Conservation (phyloP, 2,113 vertebrate species). For the Bos indicus region DNA sequence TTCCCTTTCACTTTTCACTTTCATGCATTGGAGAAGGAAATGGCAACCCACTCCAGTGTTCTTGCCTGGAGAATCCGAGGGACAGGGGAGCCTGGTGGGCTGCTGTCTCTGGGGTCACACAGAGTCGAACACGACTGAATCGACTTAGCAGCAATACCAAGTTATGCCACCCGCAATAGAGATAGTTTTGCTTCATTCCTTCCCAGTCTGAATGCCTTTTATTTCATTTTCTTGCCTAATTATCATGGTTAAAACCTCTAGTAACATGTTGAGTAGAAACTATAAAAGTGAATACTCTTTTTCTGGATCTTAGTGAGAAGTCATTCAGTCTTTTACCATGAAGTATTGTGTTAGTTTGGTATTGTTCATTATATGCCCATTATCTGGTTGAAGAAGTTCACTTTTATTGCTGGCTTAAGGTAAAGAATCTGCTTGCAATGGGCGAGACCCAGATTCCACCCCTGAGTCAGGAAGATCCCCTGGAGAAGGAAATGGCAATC, state of each 20-base stretch:
- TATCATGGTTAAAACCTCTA: neutral
- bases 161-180: neutral
- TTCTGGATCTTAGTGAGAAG: neutral
- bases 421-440: neutral
- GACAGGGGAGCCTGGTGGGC: too few species aligned
- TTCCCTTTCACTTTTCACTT: too few species aligned
- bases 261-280: neutral
- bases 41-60: too few species aligned
- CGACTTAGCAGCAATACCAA: neutral
- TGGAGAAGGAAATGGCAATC: neutral
- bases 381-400: neutral
- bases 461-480: neutral
- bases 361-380: neutral
- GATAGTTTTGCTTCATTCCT: neutral
- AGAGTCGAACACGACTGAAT: too few species aligned
- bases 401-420: neutral
- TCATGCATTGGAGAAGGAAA: too few species aligned
- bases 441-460: neutral
- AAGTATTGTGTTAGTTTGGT: neutral
- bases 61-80: too few species aligned
- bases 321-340: neutral
- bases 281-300: neutral
- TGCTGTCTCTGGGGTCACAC: too few species aligned
- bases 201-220: neutral
- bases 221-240: neutral